Conservation (phyloP, 1,140 invertebrate genomes). For the Parasteatoda tepidariorum region DNA sequence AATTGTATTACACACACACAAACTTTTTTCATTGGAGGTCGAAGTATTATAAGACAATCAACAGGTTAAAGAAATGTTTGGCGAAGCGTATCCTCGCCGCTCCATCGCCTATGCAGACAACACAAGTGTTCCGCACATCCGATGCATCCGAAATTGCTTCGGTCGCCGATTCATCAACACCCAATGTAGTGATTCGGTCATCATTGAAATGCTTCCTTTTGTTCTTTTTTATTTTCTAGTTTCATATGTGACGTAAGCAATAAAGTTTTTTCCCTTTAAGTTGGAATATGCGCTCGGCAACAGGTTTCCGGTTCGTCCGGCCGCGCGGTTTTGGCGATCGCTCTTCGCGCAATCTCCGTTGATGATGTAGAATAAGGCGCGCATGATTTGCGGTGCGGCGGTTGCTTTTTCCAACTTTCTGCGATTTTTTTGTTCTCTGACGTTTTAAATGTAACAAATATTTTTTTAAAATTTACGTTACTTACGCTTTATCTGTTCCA, state of each 20-base stretch:
- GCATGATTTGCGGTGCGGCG: too few species aligned
- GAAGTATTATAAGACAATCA: neutral
- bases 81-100: neutral
- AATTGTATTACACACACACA: too few species aligned
- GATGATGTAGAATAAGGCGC: too few species aligned
- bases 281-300: neutral
- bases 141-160: neutral
- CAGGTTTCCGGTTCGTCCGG: neutral
- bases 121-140: too few species aligned
- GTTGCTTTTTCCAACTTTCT: too few species aligned
- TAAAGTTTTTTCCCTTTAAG: neutral
- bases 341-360: too few species aligned
- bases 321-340: neutral
- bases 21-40: neutral
- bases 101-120: neutral
- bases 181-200: neutral
- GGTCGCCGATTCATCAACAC: neutral
- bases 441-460: too few species aligned
- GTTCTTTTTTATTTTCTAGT: neutral
- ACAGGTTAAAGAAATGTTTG: neutral
- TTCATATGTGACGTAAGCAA: neutral
- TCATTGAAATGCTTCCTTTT: neutral
- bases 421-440: too few species aligned
- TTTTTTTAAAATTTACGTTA: too few species aligned
- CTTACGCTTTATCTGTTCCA: too few species aligned